Conservation (phyloP, 2,888 invertebrate species). For the Drepana falcataria region DNA sequence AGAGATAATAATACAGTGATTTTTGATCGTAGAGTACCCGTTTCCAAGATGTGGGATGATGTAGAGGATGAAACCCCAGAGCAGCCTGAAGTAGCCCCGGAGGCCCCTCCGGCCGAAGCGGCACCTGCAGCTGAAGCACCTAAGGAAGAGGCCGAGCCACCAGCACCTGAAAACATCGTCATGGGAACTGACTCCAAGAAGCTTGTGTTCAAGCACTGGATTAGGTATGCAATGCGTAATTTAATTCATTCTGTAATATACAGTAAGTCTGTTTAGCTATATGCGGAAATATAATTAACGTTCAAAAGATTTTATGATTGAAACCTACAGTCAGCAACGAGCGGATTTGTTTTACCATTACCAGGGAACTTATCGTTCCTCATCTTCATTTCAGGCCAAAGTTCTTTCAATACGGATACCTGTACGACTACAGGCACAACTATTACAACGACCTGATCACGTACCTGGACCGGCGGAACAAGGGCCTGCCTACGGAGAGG, state of each 20-base stretch:
- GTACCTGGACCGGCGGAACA: conserved; percentile 87
- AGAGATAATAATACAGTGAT: conserved; percentile 39
- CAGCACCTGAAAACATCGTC: conserved; percentile 56
- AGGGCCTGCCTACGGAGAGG: conserved; percentile 82
- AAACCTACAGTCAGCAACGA: no score
- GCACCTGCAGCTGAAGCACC: conserved; percentile 48
- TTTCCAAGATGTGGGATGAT: conserved; percentile 77
- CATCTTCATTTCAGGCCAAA: conserved; percentile 80
- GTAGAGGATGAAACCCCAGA: conserved; percentile 69
- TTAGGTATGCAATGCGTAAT: conserved; percentile 70
- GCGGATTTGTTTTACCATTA: no score
- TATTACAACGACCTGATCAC: conserved; percentile 92
- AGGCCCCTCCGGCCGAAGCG: conserved; percentile 27
- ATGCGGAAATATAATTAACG: no score
- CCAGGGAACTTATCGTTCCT: no score
- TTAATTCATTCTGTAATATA: not conserved
- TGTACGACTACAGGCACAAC: conserved; percentile 90
- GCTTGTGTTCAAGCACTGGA: conserved; percentile 89
- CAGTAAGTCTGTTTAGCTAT: no score
- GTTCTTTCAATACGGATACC: conserved; percentile 88
- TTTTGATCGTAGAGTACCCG: conserved; percentile 59
- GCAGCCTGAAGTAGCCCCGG: conserved; percentile 38
- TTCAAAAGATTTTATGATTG: no score
- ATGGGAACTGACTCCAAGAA: conserved; percentile 80
- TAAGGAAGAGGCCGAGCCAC: conserved; percentile 64